A percentile compares a stretch with the other conserved stretches of the same genome.
Conservation (phyloP, 2,797 vertebrate genomes). For the Poeciliopsis turneri region DNA sequence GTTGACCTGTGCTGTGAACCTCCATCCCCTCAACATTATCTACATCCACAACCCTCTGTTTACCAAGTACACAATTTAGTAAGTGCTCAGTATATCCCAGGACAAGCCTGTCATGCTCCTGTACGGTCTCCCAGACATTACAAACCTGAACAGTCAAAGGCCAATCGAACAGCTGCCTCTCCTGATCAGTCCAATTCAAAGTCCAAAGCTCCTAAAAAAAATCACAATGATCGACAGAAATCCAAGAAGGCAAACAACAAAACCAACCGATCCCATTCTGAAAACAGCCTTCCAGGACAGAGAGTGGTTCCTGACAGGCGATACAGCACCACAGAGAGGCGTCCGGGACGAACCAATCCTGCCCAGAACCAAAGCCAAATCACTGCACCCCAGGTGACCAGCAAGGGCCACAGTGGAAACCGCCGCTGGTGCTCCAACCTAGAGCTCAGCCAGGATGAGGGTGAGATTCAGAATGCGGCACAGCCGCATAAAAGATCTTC, state of each 20-base stretch:
- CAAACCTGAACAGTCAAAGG: constrained; percentile 57
- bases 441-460: constrained; percentile 88
- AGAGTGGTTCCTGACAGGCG: constrained; percentile 75
- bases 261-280: constrained; percentile 85
- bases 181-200: constrained; percentile 68
- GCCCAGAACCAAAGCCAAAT: constrained; percentile 63
- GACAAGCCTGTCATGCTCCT: constrained; percentile 67
- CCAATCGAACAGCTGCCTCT: constrained; percentile 65
- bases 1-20: constrained; percentile 68
- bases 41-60: constrained; percentile 60
- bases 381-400: constrained; percentile 29
- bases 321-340: constrained; percentile 83
- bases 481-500: constrained; percentile 47
- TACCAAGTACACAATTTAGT: constrained; percentile 78
- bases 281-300: constrained; percentile 85
- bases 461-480: constrained; percentile 41
- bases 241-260: constrained; percentile 76
- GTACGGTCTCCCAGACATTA: constrained; percentile 66
- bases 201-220: constrained; percentile 74
- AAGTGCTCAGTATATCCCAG: constrained; percentile 84
- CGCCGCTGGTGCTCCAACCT: constrained; percentile 86
- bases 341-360: constrained; percentile 48
- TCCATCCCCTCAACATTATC: constrained; percentile 71
- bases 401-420: constrained; percentile 49
- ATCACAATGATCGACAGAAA: constrained; percentile 73